Evolutionary conservation across 2,797 vertebrate species (phyloP), one percentile per base, ranked within the genome.

Genomic region (Echeneis naucrates): DNA sequence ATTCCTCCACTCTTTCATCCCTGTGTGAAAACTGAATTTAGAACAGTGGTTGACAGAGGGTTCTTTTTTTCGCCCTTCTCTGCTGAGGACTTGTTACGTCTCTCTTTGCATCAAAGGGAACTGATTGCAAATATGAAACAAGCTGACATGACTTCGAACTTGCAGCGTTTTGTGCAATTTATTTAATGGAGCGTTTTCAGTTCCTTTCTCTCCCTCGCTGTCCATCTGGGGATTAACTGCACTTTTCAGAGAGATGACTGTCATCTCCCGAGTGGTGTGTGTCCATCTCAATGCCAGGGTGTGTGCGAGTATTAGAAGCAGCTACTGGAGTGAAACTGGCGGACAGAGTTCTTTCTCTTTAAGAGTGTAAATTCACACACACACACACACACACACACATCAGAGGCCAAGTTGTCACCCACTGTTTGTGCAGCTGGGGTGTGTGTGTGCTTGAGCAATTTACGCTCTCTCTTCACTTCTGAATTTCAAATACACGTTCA

Each of bases 261-360:
- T 81, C 82, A 67, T 85, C 71, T 78, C 61, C 72, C 23, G 48
- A 68, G 61, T 68, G 75, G 35, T 66, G 82, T 70, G 60, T 68
- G 70, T 79, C 58, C 57, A 65, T 62, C 64, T 73, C 71, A 54
- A 45, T 4, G 4, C 58, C 4, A 10, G 38, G 62, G 51, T 59
- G 57, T 71, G 38, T 59, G 56, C 60, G 58, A 65, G 72, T 75
- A 24, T 71, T 65, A 74, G 72, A 70, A 75, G 65, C 57, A 51
- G 70, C 78, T 53, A 64, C 45, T 67, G 78, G 50, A 81, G 68
- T 75, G 71, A 78, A 86, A 76, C 74, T 67, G 77, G 86, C 80
- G 75, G 81, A 77, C 77, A 17, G 53, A 79, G 68, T 77, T 35
- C 53, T 64, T 54, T 75, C 69, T 84, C 62, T 44, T 83, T 65